Base-by-base conservation (phyloP, 2,113 vertebrate species). In the Notothenia coriiceps region DNA sequence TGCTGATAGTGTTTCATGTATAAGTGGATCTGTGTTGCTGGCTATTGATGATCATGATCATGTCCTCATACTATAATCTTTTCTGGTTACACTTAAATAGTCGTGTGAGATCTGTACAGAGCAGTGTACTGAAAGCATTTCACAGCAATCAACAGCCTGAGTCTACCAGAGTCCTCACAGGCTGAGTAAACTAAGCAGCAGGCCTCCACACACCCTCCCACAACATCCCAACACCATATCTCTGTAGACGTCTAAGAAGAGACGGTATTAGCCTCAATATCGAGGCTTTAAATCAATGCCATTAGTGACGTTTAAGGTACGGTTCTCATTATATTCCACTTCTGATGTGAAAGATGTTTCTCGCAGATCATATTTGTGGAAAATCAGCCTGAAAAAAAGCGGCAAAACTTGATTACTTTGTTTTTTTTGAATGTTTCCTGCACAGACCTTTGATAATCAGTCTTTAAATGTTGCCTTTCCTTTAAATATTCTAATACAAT, bases 151-250 rank as follows among this genome's bases (percentile, higher is more conserved):
- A 74, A 70, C 80, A 64, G 68, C 61, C 67, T 20, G 20, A 43
- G 54, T 56, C 81, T 78, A 71, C 70, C 67, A 13, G 80, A 12
- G 44, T 80, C 68, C 61, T 74, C 70, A 14, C 66, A 76, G 70
- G 73, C 55, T 86, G 68, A 86, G 85, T 76, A 57, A 68, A 78
- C 62, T 56, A 65, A 83, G 55, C 74, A 66, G 79, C 82, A 72
- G 76, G 83, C 64, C 40, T 81, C 66, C 50, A 43, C 59, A 65
- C 74, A 77, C 20, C 46, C 77, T 72, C 69, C 73, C 40, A 40
- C 61, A 74, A 57, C 51, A 75, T 55, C 20, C 0, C 17, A 60
- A 64, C 73, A 49, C 43, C 57, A 44, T 72, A 44, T 60, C 40
- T 44, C 64, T 65, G 63, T 62, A 10, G 76, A 66, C 2, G 47